These are phyloP conservation scores for Rutilus rutilus DNA, from an alignment of 2,113 vertebrate species.

Conservation along the genomic window DNA sequence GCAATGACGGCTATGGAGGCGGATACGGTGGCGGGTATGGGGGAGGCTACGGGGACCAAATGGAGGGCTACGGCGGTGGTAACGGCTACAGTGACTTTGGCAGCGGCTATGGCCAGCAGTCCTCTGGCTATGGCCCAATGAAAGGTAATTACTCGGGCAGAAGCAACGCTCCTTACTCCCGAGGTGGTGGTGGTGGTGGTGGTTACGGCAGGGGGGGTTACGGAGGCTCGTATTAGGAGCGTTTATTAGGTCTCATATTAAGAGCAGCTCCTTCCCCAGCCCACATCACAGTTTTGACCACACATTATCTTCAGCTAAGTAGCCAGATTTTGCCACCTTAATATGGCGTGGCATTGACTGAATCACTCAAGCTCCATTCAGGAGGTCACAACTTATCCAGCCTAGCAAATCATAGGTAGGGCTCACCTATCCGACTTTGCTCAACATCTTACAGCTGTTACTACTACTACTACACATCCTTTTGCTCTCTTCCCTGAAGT, in stretches of 20 bases:
- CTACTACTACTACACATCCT: constrained; percentile 38
- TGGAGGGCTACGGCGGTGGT: constrained; percentile 85
- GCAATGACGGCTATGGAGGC: constrained; percentile 81
- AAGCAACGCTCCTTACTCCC: constrained; percentile 85
- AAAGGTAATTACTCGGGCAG: constrained; percentile 85
- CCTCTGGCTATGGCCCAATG: constrained; percentile 91
- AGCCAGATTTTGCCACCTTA: constrained; percentile 43
- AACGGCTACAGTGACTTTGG: constrained; percentile 92
- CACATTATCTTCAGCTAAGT: constrained; percentile 41
- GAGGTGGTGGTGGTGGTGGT: constrained; percentile 79
- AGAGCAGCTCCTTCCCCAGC: constrained; percentile 61
- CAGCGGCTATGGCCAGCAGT: constrained; percentile 89
- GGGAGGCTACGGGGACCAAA: constrained; percentile 73
- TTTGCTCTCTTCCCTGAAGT: constrained; percentile 46
- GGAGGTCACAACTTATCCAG: constrained; percentile 50
- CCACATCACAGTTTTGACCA: constrained; percentile 51
- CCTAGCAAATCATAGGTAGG: constrained; percentile 57
- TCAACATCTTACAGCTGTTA: constrained; percentile 50
- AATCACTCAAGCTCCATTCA: constrained; percentile 52
- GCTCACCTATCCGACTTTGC: constrained; percentile 47
- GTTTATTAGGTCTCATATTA: constrained; percentile 16
- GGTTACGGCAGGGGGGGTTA: constrained; percentile 71
- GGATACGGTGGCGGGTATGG: constrained; percentile 73
- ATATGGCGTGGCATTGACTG: constrained; percentile 50
- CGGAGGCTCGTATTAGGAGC: constrained; percentile 67